Conservation (phyloP, 1,140 invertebrate species). For the Drosophila kikkawai region DNA sequence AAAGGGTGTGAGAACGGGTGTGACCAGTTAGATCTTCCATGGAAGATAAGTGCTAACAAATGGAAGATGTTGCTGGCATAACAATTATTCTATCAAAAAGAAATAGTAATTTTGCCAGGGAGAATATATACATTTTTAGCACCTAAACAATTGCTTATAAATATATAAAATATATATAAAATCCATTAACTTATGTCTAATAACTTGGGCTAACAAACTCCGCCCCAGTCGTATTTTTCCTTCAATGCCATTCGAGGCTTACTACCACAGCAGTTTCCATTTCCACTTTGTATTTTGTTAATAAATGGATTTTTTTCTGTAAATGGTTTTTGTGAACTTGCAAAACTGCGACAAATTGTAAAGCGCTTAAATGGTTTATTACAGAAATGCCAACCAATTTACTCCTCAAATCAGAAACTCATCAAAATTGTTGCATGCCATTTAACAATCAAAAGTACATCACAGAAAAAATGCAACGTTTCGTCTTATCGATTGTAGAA, state of each 20-base stretch:
- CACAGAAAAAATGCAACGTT: slow-evolving; percentile 28
- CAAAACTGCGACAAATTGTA: slow-evolving; percentile 59
- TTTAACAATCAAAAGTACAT: slow-evolving; percentile 16
- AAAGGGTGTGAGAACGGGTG: slow-evolving; percentile 10
- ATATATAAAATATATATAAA: slow-evolving; percentile 14
- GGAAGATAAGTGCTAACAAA: slow-evolving; percentile 18
- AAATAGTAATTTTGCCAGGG: background rate
- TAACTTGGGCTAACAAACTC: slow-evolving; percentile 2
- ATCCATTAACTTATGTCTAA: background rate
- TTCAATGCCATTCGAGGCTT: slow-evolving; percentile 14
- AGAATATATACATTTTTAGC: background rate
- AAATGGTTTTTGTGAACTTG: slow-evolving; percentile 18
- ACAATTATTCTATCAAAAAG: background rate
- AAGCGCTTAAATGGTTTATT: slow-evolving; percentile 54
- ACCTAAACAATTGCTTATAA: slow-evolving; percentile 27
- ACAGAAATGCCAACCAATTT: slow-evolving; percentile 63
- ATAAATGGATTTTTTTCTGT: slow-evolving; percentile 15
- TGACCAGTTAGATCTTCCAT: slow-evolving; percentile 12
- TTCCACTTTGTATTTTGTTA: background rate
- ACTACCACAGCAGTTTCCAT: background rate
- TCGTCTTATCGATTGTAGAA: slow-evolving; percentile 21
- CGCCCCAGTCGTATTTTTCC: background rate
- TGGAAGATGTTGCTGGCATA: slow-evolving; percentile 7
- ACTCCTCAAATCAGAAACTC: slow-evolving; percentile 54
- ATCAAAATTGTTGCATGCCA: slow-evolving; percentile 66